These are phyloP conservation scores for Amphilophus citrinellus DNA, from an alignment of 2,113 vertebrate species.

Conservation along the genomic window DNA sequence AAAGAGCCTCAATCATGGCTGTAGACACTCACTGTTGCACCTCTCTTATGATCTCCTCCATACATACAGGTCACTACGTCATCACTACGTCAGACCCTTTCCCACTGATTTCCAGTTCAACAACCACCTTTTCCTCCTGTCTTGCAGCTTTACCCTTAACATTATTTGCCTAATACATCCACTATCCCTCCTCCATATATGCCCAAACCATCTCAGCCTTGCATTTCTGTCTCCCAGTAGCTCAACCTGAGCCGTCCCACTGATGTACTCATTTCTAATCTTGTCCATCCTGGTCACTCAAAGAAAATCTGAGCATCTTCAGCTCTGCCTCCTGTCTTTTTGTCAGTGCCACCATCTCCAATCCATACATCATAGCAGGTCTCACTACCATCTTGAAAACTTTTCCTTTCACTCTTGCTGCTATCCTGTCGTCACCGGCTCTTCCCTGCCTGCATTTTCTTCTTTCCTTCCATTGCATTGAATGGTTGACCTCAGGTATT, in stretches of 20 bases:
- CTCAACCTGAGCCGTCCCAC: background rate
- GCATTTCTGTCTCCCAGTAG: background rate
- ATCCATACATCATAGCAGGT: no score
- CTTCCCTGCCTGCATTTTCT: background rate
- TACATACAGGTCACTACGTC: no score
- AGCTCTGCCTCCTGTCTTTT: background rate
- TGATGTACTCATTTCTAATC: accelerated
- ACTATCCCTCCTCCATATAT: no score
- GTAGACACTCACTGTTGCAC: no score
- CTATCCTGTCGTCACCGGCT: no score
- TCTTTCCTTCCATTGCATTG: background rate
- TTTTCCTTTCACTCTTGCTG: no score
- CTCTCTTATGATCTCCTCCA: no score
- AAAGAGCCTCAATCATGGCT: no score
- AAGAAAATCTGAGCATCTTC: background rate
- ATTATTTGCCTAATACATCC: background rate
- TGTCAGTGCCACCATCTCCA: accelerated
- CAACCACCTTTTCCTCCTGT: background rate
- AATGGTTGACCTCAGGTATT: accelerated
- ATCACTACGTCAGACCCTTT: no score
- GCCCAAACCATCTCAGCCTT: background rate
- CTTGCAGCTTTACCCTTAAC: no score
- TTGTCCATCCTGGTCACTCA: background rate
- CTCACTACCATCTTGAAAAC: no score
- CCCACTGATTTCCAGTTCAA: background rate